Base-by-base conservation (phyloP, 2,113 vertebrate genomes). In the Bettongia penicillata region DNA sequence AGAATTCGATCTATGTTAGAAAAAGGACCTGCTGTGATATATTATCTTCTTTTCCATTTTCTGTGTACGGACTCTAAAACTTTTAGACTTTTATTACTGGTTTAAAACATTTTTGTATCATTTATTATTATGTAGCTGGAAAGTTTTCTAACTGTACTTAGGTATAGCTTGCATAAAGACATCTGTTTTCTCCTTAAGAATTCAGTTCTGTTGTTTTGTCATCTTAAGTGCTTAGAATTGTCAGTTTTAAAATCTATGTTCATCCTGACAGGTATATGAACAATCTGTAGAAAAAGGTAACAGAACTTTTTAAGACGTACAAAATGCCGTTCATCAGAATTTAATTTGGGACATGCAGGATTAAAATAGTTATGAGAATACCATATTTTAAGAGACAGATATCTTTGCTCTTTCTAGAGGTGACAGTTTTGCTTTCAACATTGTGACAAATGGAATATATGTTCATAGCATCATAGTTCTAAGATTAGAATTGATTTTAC, bases 221-320 rank as follows among this genome's bases (percentile, higher is more conserved):
- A 95, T 25, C 90, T 90, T 97, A 94, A 93, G 95, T 89, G 61
- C 91, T 68, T 96, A 95, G 89, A 91, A 92, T 97, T 97, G 97
- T 97, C 93, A 98, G 50, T 95, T 97, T 92, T 93, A 93, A 95
- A 97, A 91, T 93, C 96, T 89, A n/a, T 96, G 8, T 95, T 94
- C 37, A 94, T 96, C 96, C 97, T 97, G 95, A 93, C 61, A 95
- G 25, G 26, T 77, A 28, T 94, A 96, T 94, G 96, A 97, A 77
- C 50, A 94, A 49, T 53, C 28, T 89, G 43, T 57, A 22, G 91
- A 53, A 96, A 98, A 98, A 93, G 53, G 97, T 97, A 96, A 97
- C 95, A 93, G 89, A 96, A 97, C 0, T 4, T 8, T 6, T 23
- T 68, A 37, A 12, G 90, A 89, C 49, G 47, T 37, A 89, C 51